These are phyloP conservation scores for Hepsetus odoe DNA, from an alignment of 2,113 vertebrate genomes.

Conservation along the genomic window DNA sequence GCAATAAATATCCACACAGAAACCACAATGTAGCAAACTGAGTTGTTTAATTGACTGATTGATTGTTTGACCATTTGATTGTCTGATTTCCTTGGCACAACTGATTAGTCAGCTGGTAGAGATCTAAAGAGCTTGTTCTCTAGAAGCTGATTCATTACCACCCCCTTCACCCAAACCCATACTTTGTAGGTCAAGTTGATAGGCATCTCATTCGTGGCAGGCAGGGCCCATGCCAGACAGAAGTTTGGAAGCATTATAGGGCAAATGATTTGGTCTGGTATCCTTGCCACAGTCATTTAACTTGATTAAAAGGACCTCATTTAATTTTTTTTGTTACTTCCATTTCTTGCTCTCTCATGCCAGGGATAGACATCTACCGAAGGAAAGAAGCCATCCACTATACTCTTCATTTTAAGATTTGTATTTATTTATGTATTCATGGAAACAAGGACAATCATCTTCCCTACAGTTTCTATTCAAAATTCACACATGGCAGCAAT, in stretches of 20 bases:
- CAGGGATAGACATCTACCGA: conserved; percentile 25
- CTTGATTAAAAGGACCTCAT: conserved; percentile 49
- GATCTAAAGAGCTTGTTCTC: conserved; percentile 31
- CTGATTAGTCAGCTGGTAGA: conserved; percentile 10
- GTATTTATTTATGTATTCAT: background rate
- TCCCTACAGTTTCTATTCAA: background rate
- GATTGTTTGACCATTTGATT: conserved; percentile 6
- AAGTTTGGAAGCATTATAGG: conserved; percentile 46
- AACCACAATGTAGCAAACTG: background rate
- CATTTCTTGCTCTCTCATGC: conserved; percentile 32
- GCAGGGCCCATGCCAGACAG: conserved; percentile 30
- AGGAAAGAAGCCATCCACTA: conserved; percentile 18
- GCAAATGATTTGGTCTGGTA: conserved; percentile 24
- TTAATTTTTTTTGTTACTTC: conserved; percentile 18
- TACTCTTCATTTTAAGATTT: conserved; percentile 9
- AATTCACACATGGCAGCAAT: background rate
- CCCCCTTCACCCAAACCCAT: too few relatives aligned
- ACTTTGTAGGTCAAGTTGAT: conserved; percentile 40
- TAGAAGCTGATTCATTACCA: conserved; percentile 34
- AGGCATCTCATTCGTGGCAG: conserved; percentile 37
- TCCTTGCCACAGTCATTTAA: conserved; percentile 41
- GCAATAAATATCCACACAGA: background rate
- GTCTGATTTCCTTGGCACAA: conserved; percentile 1
- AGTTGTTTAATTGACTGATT: conserved; percentile 38
- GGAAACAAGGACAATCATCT: conserved; percentile 25